These are phyloP conservation scores for Labia minor DNA, from an alignment of 2,888 invertebrate species.

Conservation along the genomic window DNA sequence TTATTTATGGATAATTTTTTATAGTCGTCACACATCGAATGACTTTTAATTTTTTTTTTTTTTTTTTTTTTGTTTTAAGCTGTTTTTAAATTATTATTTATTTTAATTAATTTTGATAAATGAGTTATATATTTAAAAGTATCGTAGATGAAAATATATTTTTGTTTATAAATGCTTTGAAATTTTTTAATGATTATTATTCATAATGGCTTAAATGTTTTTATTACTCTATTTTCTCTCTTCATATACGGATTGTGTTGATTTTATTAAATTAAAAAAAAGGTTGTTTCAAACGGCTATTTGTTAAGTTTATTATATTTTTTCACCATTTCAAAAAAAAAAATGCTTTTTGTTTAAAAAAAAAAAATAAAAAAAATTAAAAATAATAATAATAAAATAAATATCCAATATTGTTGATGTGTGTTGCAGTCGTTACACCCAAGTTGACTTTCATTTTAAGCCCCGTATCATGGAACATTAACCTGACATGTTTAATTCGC, in stretches of 20 bases:
- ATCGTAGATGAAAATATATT: background rate
- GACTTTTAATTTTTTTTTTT: background rate
- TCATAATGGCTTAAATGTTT: conserved; percentile 13
- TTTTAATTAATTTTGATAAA: conserved; percentile 3
- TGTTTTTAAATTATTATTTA: background rate
- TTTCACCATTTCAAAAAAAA: background rate
- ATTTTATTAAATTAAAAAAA: conserved; percentile 9
- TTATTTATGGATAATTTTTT: no score
- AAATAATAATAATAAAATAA: no score
- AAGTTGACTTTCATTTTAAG: background rate
- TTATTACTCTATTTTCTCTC: conserved; percentile 8
- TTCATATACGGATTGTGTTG: conserved; percentile 4
- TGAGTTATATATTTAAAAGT: background rate
- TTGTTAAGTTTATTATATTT: conserved; percentile 13
- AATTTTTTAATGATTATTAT: conserved; percentile 13
- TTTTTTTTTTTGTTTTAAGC: background rate
- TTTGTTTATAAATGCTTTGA: conserved; percentile 7
- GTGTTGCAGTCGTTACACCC: background rate
- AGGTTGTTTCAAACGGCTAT: conserved; percentile 2
- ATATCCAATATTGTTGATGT: no score
- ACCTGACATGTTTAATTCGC: background rate
- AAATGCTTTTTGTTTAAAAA: background rate
- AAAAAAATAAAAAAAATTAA: no score
- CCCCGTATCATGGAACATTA: background rate
- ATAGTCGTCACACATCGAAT: no score